Base-by-base conservation (phyloP, 2,797 vertebrate genomes). In the Gallinago solitaria region DNA sequence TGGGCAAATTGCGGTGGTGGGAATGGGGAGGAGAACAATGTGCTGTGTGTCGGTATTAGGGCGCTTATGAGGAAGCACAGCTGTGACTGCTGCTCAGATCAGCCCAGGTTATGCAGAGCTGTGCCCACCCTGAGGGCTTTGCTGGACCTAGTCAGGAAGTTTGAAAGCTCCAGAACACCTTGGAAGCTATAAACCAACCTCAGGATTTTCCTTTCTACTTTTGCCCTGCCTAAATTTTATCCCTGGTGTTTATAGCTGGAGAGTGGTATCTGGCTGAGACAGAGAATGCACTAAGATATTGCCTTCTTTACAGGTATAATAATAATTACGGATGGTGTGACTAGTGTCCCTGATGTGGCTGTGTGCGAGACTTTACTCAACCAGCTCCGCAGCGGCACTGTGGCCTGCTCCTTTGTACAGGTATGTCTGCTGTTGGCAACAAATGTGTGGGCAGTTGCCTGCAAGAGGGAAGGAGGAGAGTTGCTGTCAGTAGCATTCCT, bases 261-360 rank as follows among this genome's bases (percentile, higher is more conserved):
- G 39, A 43, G 10, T 8, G 39, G 23, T 51, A 61, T 18, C 63
- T 83, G 48, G 18, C 30, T 74, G 56, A 77, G 59, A 19, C 60
- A 67, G 68, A 75, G 17, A 65, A 14, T 85, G 33, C 37, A 23
- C 75, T 90, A 9, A 95, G 60, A 35, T 91, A 37, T n/a, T 91
- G 59, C 50, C 79, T 68, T 89, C 24, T 91, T 92, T 77, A 11
- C 96, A 99, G 99, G 99, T 59, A 99, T 99, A 95, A 99, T 99
- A 71, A 99, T 99, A 77, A 99, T 99, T 97, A 99, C 99, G 8
- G 99, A 99, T 70, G 99, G 99, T 25, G 99, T 99, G 96, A 99
- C 99, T 15, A 99, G 99, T 39, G 99, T 99, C 80, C 99, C 99
- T 28, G 99, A 99, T 59, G 99, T 99, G 35, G 98, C 99, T 2